Percentiles rank a stretch among this genome's conserved stretches.
These are phyloP conservation scores for Hestina assimilis DNA, from an alignment of 1,140 invertebrate genomes.

Conservation along the genomic window DNA sequence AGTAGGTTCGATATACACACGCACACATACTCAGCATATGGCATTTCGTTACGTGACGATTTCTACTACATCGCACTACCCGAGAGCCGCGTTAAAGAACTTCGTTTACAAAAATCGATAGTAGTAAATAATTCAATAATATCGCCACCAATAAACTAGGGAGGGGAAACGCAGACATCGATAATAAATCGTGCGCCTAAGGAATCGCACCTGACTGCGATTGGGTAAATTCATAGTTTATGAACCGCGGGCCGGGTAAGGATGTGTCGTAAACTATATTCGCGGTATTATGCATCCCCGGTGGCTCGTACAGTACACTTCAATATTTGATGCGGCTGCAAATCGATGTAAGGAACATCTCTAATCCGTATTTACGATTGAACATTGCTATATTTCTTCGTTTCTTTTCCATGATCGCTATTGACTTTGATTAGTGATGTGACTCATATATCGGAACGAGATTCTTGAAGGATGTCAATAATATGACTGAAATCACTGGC, in stretches of 20 bases:
- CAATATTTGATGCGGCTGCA: constrained; percentile 61
- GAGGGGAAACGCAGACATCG: constrained; percentile 37
- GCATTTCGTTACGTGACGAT: too few species aligned
- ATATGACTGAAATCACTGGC: too few species aligned
- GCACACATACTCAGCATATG: too few species aligned
- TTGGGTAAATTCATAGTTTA: constrained; percentile 69
- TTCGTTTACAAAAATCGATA: constrained; percentile 26
- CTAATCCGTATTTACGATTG: constrained; percentile 52
- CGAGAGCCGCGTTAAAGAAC: too few species aligned
- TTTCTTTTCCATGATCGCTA: constrained; percentile 18
- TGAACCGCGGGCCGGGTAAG: constrained; percentile 36
- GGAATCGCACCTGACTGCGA: constrained; percentile 67
- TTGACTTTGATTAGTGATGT: constrained; percentile 19
- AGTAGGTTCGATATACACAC: too few species aligned
- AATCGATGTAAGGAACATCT: constrained; percentile 45
- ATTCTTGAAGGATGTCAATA: not conserved
- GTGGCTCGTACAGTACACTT: constrained; percentile 43
- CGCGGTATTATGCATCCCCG: constrained; percentile 56
- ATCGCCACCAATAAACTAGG: constrained; percentile 41
- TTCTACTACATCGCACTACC: too few species aligned
- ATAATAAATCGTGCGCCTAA: constrained; percentile 61
- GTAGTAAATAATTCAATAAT: constrained; percentile 47
- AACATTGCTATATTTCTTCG: constrained; percentile 29
- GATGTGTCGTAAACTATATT: constrained; percentile 51
- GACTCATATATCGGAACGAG: not conserved